Base-by-base conservation (phyloP, 2,113 vertebrate species). In the Columba janthina region DNA sequence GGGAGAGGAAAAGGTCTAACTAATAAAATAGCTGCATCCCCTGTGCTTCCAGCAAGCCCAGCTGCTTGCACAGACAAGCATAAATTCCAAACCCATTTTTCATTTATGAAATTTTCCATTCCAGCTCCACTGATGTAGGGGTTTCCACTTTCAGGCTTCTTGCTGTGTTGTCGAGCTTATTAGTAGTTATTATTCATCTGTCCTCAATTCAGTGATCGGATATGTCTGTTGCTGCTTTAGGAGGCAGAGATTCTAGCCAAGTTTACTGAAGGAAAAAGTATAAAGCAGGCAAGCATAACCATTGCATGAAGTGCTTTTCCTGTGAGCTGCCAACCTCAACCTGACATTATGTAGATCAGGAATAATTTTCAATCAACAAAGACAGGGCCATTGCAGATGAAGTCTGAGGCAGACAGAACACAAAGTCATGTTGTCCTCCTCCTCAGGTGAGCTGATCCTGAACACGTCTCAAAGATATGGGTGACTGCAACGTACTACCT, bases 151-250 rank as follows among this genome's bases (percentile, higher is more conserved):
- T 46, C 78, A 90, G 75, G 60, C 64, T 44, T 54, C 95, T 86
- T 75, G 60, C 69, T 95, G 88, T 25, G 38, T 85, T 90, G 56
- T 76, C 81, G 90, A 94, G 69, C 57, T 92, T 81, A 62, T 93
- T 95, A 95, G 82, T 91, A 90, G 86, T 83, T 86, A 74, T 94
- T 95, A 94, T 93, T 96, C 65, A 77, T 93, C 85, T 92, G 65
- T 94, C 83, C 76, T 90, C 85, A 84, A 76, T 92, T 94, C 92
- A 93, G 44, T 54, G 75, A 92, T 74, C 3, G 2, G 53, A 86
- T 80, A 48, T 86, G 38, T 72, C 57, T 78, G 34, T 62, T 81
- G 56, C 61, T 95, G 69, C 56, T 93, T 90, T 94, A 78, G 73
- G n/a, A 93, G 76, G 74, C 61, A 88, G 38, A 93, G 29, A 80